These are phyloP conservation scores for Zootermopsis nevadensis DNA, from an alignment of 2,888 invertebrate species.

Conservation along the genomic window DNA sequence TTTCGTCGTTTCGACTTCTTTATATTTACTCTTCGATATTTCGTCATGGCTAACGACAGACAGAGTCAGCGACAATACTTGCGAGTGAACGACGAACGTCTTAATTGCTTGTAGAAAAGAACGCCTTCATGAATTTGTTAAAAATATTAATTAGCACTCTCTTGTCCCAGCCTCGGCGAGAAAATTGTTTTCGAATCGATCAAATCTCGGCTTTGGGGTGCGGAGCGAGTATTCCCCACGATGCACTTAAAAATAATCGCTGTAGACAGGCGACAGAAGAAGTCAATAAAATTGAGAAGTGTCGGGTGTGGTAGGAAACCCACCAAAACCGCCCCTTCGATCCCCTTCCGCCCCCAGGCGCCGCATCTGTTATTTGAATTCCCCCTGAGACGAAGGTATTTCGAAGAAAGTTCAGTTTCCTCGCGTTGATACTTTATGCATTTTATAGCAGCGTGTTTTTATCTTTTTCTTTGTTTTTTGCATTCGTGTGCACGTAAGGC, in stretches of 20 bases:
- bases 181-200: background rate
- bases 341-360: background rate
- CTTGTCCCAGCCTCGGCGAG: background rate
- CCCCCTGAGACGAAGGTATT: background rate
- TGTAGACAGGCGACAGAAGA: background rate
- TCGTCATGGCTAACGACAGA: too few relatives aligned
- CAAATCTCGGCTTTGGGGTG: background rate
- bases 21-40: too few relatives aligned
- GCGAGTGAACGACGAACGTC: background rate
- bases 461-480: too few relatives aligned
- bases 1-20: too few relatives aligned
- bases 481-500: background rate
- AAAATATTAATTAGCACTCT: conserved; percentile 23
- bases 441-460: conserved; percentile 16
- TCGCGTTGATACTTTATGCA: conserved; percentile 18
- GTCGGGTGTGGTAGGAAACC: background rate
- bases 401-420: background rate
- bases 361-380: conserved; percentile 8
- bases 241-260: conserved; percentile 26
- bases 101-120: background rate
- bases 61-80: too few relatives aligned
- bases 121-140: background rate
- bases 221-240: background rate
- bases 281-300: conserved; percentile 11
- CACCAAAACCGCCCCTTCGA: too few relatives aligned